Conservation (phyloP, 2,888 invertebrate genomes). For the Drosophila helvetica region DNA sequence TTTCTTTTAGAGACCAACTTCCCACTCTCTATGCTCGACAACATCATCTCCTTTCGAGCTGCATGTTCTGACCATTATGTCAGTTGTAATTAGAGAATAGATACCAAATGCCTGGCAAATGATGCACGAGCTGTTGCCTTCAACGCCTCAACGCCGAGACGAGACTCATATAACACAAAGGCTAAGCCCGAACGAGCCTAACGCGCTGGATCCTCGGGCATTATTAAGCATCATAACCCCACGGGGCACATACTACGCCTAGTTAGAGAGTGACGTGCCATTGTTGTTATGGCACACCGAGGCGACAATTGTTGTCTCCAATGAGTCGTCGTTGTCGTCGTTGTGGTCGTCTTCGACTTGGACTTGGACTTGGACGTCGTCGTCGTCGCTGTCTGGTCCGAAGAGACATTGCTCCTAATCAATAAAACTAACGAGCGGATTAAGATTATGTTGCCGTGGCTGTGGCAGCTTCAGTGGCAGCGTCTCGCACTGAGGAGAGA, state of each 20-base stretch:
- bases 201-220: slow-evolving; percentile 23
- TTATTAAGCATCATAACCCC: slow-evolving; percentile 43
- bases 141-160: slow-evolving; percentile 8
- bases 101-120: slow-evolving; percentile 50
- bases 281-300: slow-evolving; percentile 74
- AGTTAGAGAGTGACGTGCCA: slow-evolving; percentile 46
- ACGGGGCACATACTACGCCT: slow-evolving; percentile 48
- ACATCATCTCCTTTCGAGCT: not conserved
- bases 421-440: slow-evolving; percentile 80
- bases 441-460: slow-evolving; percentile 71
- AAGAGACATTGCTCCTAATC: slow-evolving; percentile 72
- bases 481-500: slow-evolving; percentile 38
- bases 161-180: slow-evolving; percentile 25
- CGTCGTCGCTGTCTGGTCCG: slow-evolving; percentile 43
- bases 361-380: slow-evolving; percentile 34
- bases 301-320: slow-evolving; percentile 82
- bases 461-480: slow-evolving; percentile 16
- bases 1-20: no score
- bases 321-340: slow-evolving; percentile 63
- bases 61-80: slow-evolving; percentile 50
- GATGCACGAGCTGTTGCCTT: slow-evolving; percentile 47
- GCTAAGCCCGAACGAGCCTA: not conserved
- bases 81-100: slow-evolving; percentile 59
- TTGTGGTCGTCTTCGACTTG: not conserved
- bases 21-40: no score